Conservation (phyloP, 2,888 invertebrate genomes). For the Drosophila mayaguana region DNA sequence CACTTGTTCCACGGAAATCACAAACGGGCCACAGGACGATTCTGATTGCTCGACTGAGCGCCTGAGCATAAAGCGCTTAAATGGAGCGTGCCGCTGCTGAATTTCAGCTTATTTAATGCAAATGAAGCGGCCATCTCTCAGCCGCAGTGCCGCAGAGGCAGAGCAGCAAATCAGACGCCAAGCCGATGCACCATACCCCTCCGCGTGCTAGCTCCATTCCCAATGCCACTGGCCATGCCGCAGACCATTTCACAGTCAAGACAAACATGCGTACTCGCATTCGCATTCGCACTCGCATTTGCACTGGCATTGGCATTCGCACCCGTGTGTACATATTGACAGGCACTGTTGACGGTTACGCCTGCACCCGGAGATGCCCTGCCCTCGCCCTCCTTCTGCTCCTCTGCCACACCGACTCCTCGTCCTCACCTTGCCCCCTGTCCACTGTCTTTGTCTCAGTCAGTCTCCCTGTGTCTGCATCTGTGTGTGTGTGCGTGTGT, state of each 20-base stretch:
- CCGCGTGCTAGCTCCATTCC: not conserved
- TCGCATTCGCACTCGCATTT: conserved; percentile 18
- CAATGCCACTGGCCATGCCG: conserved; percentile 4
- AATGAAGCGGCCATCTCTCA: conserved; percentile 78
- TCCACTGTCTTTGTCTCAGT: conserved; percentile 6
- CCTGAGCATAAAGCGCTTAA: conserved; percentile 68
- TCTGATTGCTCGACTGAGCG: conserved; percentile 49
- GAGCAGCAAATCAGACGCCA: conserved; percentile 13
- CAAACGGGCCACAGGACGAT: conserved; percentile 32
- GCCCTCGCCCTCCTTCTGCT: not conserved
- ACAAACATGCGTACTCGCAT: conserved; percentile 46
- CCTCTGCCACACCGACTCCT: not conserved
- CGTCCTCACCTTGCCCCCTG: not conserved
- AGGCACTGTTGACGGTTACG: conserved; percentile 41
- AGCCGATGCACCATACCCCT: not conserved
- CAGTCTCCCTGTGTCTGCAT: not conserved
- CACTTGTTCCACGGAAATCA: conserved; percentile 53
- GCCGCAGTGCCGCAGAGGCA: conserved; percentile 6
- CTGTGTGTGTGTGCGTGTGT: not conserved
- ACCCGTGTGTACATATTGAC: conserved; percentile 47
- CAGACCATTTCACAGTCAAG: conserved; percentile 57
- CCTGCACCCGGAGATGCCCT: conserved; percentile 4
- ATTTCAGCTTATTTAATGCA: conserved; percentile 85
- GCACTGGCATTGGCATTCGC: conserved; percentile 26
- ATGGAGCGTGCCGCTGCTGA: conserved; percentile 81